Base-by-base conservation (phyloP, 2,888 invertebrate genomes). In the Perdita meconis region DNA sequence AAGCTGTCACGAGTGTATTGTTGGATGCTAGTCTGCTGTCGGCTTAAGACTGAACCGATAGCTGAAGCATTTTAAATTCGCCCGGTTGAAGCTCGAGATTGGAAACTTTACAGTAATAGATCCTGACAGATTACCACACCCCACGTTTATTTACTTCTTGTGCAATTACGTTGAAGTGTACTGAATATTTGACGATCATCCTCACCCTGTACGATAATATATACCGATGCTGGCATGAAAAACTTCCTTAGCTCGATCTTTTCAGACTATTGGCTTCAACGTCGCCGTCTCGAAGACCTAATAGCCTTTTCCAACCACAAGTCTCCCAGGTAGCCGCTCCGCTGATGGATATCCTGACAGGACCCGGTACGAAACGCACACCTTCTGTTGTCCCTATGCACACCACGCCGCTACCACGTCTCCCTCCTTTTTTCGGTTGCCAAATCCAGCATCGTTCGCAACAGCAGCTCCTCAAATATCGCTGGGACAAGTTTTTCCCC, bases 1-100 rank as follows among this genome's bases (percentile, higher is more conserved):
- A 69, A 72, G 72, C 65, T 56, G 63, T 65, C 66, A 61, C 66
- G 57, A 44, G 72, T 59, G 55, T 40, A 73, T 57, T 57, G 42
- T 66, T 66, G 66, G 66, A 67, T 55, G 68, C 24, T 53, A 67
- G 59, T 74, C 44, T 44, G 51, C 77, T 64, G 77, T 74, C 74
- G 34, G 64, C 77, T 77, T 73, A 74, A 47, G 47, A 61, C 44
- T 47, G 57, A 74, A 63, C 74, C 68, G 74, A 77, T 77, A 68
- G 64, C 53, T 13, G 34, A 24, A 1, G 40, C 44, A 30, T 67
- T 44, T 36, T 59, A 44, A 57, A 59, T 38, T 61, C 72, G 69
- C 13, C 61, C 36, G 60, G 40, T 26, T 24, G n/a, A n/a, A 22
- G 16, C 24, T 10, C 47, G 19, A 12, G 22, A 13, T 36, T 16